Percentiles rank a stretch among this genome's conserved stretches.
Evolutionary conservation across 2,113 vertebrate genomes (phyloP).

Genomic region (Coptodon rendalli): DNA sequence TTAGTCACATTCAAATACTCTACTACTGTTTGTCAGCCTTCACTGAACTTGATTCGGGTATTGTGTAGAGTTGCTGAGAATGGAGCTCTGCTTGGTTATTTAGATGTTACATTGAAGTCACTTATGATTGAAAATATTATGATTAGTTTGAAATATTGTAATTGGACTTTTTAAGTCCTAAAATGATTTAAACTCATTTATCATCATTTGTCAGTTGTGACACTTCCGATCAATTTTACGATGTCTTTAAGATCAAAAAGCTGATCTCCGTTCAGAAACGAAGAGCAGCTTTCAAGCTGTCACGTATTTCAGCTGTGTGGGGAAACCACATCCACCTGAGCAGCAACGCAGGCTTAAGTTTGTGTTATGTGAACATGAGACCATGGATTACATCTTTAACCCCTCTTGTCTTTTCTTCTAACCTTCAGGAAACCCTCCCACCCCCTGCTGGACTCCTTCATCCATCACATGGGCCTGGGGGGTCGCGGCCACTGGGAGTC

Average conservation of each 20-base stretch:
- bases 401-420: neutral
- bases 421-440: constrained; percentile 84
- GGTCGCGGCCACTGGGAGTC: constrained; percentile 81
- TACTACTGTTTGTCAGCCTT: neutral
- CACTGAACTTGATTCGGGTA: neutral
- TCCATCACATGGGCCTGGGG: constrained; percentile 84
- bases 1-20: neutral
- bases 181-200: neutral
- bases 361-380: neutral
- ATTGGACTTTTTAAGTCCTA: neutral
- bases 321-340: neutral
- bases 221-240: neutral
- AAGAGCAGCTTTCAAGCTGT: neutral
- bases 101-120: neutral
- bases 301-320: neutral
- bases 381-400: neutral
- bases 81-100: neutral
- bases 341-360: neutral
- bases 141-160: neutral
- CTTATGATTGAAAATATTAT: neutral
- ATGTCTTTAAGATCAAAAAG: neutral
- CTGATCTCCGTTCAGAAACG: neutral
- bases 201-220: neutral
- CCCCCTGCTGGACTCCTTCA: constrained; percentile 81
- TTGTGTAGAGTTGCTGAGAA: neutral